Percentiles rank a stretch among this genome's conserved stretches.
phyloP scores from a whole-genome alignment of 2,888 invertebrate genomes.

The Cabera pusaria region DNA sequence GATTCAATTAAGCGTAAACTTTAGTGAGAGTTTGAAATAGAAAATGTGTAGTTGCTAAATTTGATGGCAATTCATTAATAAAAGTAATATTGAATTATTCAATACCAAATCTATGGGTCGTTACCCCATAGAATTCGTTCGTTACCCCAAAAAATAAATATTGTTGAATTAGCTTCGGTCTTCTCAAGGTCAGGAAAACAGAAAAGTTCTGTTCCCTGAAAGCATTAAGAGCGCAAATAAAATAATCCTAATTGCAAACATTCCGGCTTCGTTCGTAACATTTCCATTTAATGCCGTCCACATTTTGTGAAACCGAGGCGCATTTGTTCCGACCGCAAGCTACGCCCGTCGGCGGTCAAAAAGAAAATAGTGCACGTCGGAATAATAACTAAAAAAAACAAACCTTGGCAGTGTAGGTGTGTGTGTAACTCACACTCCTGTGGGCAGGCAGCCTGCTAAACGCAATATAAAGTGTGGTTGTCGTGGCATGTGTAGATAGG shows the following conservation, averaged over 20 bases:
- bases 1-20: conserved; percentile 46
- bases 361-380: conserved; percentile 76
- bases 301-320: conserved; percentile 40
- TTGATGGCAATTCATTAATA: too few relatives aligned
- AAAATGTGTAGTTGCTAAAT: too few relatives aligned
- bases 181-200: conserved; percentile 11
- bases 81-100: too few relatives aligned
- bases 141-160: too few relatives aligned
- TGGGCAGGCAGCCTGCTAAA: conserved; percentile 79
- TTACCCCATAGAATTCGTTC: too few relatives aligned
- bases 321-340: conserved; percentile 42
- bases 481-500: conserved; percentile 70
- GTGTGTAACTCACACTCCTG: conserved; percentile 59
- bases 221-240: conserved; percentile 27
- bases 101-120: too few relatives aligned
- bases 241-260: conserved; percentile 36
- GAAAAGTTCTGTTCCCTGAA: conserved; percentile 6
- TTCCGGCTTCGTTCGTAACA: conserved; percentile 30
- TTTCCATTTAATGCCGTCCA: conserved; percentile 32
- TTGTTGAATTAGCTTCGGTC: conserved; percentile 5
- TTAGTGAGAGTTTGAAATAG: too few relatives aligned
- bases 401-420: conserved; percentile 57
- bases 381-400: conserved; percentile 77
- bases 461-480: conserved; percentile 82
- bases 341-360: conserved; percentile 54